Evolutionary conservation across 2,113 vertebrate genomes (phyloP).

Genomic region (Agelaius phoeniceus): DNA sequence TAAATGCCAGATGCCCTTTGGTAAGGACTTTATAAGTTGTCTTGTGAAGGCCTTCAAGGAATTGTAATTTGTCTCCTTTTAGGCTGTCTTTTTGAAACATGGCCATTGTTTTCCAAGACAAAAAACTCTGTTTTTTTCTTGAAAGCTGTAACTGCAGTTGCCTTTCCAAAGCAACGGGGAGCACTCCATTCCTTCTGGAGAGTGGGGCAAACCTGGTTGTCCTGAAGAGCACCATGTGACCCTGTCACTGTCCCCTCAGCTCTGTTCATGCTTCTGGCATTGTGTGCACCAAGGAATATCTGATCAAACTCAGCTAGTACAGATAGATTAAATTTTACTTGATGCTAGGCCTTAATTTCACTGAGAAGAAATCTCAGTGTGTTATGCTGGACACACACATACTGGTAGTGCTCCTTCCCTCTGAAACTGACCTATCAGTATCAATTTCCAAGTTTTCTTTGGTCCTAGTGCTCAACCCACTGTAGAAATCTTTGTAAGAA

Average conservation of each 20-base stretch:
- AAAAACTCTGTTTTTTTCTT: not conserved
- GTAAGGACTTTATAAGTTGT: not conserved
- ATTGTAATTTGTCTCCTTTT: not conserved
- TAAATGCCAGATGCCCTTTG: not conserved
- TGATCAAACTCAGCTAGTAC: not conserved
- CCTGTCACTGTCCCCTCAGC: not conserved
- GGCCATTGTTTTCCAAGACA: not conserved
- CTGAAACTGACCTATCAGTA: not conserved
- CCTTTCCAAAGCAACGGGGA: not conserved
- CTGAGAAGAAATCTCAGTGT: not conserved
- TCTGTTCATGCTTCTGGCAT: not conserved
- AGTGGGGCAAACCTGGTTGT: not conserved
- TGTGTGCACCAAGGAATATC: not conserved
- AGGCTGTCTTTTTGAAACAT: not conserved
- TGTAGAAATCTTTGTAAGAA: not conserved
- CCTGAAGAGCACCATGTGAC: not conserved
- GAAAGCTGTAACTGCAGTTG: not conserved
- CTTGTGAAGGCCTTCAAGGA: not conserved
- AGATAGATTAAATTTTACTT: not conserved
- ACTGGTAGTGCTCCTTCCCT: not conserved
- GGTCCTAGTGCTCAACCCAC: not conserved
- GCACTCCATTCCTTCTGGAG: not conserved
- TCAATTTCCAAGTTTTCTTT: not conserved
- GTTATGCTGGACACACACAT: not conserved
- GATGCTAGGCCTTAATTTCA: not conserved